Evolutionary conservation across 2,113 vertebrate species (phyloP).

Genomic region (Bungarus multicinctus): DNA sequence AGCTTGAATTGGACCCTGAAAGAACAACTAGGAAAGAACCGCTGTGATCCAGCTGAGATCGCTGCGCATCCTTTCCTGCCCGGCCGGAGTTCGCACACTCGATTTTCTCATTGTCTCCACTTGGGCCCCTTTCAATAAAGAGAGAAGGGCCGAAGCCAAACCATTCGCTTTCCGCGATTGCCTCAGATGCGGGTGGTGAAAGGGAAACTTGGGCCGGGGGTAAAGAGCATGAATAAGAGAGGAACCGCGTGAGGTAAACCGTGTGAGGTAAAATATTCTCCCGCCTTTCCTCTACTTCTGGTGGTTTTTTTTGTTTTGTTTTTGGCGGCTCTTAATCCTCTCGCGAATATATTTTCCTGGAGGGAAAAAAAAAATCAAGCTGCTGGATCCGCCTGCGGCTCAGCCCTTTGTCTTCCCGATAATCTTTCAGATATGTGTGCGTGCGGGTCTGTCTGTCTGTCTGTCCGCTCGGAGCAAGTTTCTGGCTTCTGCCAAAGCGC

Average conservation of each 20-base stretch:
- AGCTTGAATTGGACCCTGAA: conserved; percentile 9
- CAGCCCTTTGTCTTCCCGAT: background rate
- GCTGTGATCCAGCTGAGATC: background rate
- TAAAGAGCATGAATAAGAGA: background rate
- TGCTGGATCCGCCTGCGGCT: conserved; percentile 33
- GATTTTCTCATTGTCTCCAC: background rate
- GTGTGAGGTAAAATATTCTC: background rate
- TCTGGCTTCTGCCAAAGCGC: background rate
- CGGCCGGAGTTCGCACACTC: background rate
- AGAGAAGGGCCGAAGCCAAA: background rate
- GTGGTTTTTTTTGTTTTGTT: conserved; percentile 4
- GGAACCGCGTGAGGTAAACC: background rate
- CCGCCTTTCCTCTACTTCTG: conserved; percentile 27
- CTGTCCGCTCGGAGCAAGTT: conserved; percentile 15
- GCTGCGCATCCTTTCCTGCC: background rate
- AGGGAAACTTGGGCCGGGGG: background rate
- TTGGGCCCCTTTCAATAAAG: background rate
- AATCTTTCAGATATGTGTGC: background rate
- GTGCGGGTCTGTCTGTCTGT: background rate
- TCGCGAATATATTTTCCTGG: conserved; percentile 34
- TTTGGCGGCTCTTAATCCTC: conserved; percentile 59
- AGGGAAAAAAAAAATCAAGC: background rate
- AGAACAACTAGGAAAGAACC: background rate
- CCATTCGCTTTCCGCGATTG: background rate
- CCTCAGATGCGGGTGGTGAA: background rate